Evolutionary conservation across 2,113 vertebrate species (phyloP).

Genomic region (Porphyrio hochstetteri): DNA sequence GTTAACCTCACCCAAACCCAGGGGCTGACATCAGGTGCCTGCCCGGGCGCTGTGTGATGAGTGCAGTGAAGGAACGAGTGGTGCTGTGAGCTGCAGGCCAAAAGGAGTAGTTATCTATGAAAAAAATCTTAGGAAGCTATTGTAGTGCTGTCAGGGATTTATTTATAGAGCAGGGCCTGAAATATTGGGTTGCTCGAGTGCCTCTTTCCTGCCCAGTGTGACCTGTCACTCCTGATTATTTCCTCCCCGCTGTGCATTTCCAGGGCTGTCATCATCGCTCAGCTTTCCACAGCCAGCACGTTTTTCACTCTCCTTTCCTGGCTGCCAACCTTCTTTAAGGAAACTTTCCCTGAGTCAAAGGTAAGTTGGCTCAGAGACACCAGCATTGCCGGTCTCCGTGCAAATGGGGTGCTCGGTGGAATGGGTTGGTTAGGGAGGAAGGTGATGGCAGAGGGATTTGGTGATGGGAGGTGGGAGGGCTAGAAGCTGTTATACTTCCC

Average conservation of each 20-base stretch:
- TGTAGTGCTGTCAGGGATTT: neutral
- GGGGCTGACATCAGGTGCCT: neutral
- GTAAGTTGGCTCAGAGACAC: slow-evolving; percentile 63
- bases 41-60: neutral
- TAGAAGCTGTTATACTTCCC: rapidly evolving
- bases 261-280: slow-evolving; percentile 91
- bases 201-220: neutral
- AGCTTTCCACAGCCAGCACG: slow-evolving; percentile 88
- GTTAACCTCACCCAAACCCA: neutral
- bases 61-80: neutral
- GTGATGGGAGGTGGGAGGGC: neutral
- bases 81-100: neutral
- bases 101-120: neutral
- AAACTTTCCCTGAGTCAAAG: slow-evolving; percentile 91
- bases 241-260: neutral
- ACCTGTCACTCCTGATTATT: neutral
- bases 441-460: neutral
- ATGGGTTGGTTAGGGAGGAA: neutral
- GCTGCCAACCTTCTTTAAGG: slow-evolving; percentile 95
- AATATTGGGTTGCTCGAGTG: neutral
- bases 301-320: slow-evolving; percentile 95
- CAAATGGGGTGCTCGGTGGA: rapidly evolving
- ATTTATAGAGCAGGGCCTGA: neutral
- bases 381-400: rapidly evolving
- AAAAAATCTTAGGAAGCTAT: neutral